These are phyloP conservation scores for Papilio xuthus DNA, from an alignment of 1,140 invertebrate genomes.

Conservation along the genomic window DNA sequence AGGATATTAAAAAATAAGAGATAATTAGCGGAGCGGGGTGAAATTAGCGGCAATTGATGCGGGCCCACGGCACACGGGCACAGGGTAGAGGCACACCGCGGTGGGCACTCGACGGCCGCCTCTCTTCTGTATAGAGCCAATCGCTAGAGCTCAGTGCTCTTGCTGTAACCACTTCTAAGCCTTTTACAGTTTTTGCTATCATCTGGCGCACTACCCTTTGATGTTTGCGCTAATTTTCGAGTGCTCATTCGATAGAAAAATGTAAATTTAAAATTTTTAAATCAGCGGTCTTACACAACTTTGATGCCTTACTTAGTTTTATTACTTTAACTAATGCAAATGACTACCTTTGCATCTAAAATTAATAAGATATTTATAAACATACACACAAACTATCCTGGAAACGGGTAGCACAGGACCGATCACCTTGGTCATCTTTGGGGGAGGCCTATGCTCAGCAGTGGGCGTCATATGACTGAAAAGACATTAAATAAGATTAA, in stretches of 20 bases:
- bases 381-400: too few species aligned
- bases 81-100: background rate
- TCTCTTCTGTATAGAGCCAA: background rate
- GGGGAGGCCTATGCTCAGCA: too few species aligned
- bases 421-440: too few species aligned
- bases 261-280: constrained; percentile 3
- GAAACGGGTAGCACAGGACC: too few species aligned
- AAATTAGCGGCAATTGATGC: constrained; percentile 17
- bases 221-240: constrained; percentile 3
- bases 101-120: background rate
- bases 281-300: background rate
- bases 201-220: constrained; percentile 14
- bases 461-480: too few species aligned
- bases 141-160: background rate
- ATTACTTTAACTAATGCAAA: too few species aligned
- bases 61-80: background rate
- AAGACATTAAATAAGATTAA: too few species aligned
- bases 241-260: background rate
- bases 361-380: too few species aligned
- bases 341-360: too few species aligned
- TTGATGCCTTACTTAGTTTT: background rate
- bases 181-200: constrained; percentile 10
- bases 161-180: background rate
- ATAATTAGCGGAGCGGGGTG: constrained; percentile 2
- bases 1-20: background rate